These are phyloP conservation scores for Ectobius pallidus DNA, from an alignment of 2,888 invertebrate genomes.

Conservation along the genomic window DNA sequence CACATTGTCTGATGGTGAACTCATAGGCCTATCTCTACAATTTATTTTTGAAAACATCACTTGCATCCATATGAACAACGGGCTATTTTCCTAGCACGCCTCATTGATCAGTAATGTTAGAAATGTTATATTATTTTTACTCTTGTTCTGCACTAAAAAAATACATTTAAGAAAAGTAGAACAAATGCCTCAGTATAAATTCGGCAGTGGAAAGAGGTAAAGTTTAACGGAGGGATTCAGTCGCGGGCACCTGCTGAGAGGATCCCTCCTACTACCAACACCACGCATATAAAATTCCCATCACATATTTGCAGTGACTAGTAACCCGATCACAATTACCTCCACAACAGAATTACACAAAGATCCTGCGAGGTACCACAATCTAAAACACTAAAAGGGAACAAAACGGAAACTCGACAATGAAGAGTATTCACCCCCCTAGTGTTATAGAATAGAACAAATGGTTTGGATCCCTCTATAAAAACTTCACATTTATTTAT, in stretches of 20 bases:
- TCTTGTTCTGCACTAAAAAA: no score
- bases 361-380: background rate
- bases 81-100: no score
- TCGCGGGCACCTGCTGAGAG: slow-evolving; percentile 12
- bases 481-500: background rate
- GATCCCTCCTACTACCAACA: slow-evolving; percentile 12
- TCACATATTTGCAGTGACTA: slow-evolving; percentile 19
- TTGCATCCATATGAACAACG: no score
- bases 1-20: no score
- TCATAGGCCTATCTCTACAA: no score
- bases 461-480: background rate
- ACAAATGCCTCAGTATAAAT: no score
- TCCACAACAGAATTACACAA: slow-evolving; percentile 17
- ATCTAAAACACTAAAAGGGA: slow-evolving; percentile 12
- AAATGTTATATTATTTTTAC: no score
- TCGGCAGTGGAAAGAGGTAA: background rate
- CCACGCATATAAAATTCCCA: slow-evolving; percentile 20
- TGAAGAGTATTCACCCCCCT: background rate
- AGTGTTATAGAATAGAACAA: background rate
- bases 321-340: slow-evolving; percentile 8
- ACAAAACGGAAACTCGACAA: background rate
- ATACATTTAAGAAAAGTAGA: no score
- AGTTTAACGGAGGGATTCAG: background rate
- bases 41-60: no score
- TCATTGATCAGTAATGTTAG: no score